phyloP scores from a whole-genome alignment of 2,888 invertebrate genomes.

The Eretmocerus hayati region DNA sequence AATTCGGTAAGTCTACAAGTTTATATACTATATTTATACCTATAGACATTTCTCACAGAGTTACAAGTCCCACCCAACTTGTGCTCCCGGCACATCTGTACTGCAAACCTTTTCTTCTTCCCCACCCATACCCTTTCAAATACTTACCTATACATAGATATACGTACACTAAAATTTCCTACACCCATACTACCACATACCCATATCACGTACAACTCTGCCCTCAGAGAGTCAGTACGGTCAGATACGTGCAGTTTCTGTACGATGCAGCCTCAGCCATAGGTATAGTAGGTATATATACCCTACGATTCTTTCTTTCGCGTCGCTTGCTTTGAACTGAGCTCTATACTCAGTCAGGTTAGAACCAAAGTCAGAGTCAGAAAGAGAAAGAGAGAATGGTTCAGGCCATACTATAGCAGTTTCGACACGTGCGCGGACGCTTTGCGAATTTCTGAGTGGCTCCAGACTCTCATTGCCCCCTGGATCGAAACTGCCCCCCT shows the following conservation, averaged over 20 bases:
- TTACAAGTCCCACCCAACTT: no score
- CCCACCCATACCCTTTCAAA: background rate
- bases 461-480: background rate
- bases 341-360: background rate
- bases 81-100: no score
- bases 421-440: constrained; percentile 29
- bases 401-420: constrained; percentile 19
- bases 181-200: no score
- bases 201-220: no score
- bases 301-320: background rate
- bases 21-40: background rate
- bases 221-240: no score
- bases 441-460: constrained; percentile 28
- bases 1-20: constrained; percentile 43
- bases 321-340: constrained; percentile 2
- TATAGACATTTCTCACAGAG: no score
- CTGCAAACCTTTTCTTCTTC: constrained; percentile 7
- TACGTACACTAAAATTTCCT: no score
- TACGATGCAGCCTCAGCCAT: no score
- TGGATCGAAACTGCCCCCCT: background rate
- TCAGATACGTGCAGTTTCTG: no score
- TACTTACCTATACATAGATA: no score
- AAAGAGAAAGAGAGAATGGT: constrained; percentile 2
- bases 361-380: background rate
- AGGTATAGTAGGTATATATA: no score